Percentiles rank a stretch among this genome's conserved stretches.
phyloP scores from a whole-genome alignment of 2,113 vertebrate species.

The Probosciger aterrimus region DNA sequence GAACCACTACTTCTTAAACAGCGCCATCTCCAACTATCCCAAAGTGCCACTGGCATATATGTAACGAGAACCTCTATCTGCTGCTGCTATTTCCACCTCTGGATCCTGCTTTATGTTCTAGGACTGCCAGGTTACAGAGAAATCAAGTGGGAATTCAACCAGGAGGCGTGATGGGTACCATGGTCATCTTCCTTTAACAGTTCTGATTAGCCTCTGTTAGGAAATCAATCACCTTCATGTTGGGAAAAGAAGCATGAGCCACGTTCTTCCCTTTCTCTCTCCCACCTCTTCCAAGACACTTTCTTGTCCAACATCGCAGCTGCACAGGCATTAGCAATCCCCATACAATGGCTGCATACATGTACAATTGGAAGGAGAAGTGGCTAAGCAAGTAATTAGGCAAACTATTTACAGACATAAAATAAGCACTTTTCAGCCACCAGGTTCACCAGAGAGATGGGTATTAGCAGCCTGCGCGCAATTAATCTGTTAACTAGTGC shows the following conservation, averaged over 20 bases:
- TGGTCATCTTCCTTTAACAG: neutral
- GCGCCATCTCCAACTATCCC: neutral
- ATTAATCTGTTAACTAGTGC: slow-evolving; percentile 8
- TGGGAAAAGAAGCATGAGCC: neutral
- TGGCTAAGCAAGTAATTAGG: neutral
- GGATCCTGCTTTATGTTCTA: neutral
- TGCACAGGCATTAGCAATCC: neutral
- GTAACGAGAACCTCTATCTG: neutral
- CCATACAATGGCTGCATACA: fast-evolving
- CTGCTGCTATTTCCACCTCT: neutral
- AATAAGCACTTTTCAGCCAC: neutral
- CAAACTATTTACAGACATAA: neutral
- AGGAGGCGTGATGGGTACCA: neutral
- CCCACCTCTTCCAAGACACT: neutral
- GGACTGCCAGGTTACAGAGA: neutral
- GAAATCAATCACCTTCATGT: neutral
- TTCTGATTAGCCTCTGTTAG: neutral
- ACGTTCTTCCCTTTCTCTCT: neutral
- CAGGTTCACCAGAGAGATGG: neutral
- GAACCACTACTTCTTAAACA: neutral
- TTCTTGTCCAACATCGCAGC: neutral
- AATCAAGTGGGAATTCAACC: neutral
- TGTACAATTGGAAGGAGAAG: neutral
- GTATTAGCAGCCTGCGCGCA: neutral
- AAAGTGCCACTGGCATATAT: neutral